These are phyloP conservation scores for Synanthedon tipuliformis DNA, from an alignment of 2,888 invertebrate species.

Conservation along the genomic window DNA sequence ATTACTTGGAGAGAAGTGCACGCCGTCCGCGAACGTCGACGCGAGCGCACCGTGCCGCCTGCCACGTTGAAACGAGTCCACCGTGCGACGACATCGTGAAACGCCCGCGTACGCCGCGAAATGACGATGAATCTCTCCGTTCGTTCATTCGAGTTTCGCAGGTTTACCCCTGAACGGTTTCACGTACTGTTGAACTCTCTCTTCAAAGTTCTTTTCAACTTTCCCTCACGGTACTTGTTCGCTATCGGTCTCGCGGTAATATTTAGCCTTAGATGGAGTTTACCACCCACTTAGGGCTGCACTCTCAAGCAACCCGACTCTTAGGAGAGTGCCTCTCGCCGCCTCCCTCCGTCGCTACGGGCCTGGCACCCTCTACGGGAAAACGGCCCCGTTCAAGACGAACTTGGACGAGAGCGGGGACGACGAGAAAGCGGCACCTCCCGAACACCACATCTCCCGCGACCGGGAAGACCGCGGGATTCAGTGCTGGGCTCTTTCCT, in stretches of 20 bases:
- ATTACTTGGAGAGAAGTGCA: neutral
- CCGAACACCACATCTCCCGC: neutral
- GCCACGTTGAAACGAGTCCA: neutral
- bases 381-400: neutral
- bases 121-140: neutral
- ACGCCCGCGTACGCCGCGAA: neutral
- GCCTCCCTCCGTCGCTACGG: slow-evolving; percentile 33
- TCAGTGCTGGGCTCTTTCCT: neutral
- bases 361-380: slow-evolving; percentile 50
- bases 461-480: neutral
- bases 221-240: neutral
- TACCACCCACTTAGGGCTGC: neutral
- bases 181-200: neutral
- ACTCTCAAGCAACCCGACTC: neutral
- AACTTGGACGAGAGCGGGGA: neutral
- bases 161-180: neutral
- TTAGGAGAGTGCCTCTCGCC: slow-evolving; percentile 4
- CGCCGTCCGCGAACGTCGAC: neutral
- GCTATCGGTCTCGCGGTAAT: neutral
- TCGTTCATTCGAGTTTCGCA: neutral
- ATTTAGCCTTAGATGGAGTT: neutral
- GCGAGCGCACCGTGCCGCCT: neutral
- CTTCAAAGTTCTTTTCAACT: neutral
- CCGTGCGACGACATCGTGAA: neutral
- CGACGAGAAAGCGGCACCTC: neutral